Evolutionary conservation across 2,797 vertebrate species (phyloP).

Genomic region (Ctenosaura bakeri): DNA sequence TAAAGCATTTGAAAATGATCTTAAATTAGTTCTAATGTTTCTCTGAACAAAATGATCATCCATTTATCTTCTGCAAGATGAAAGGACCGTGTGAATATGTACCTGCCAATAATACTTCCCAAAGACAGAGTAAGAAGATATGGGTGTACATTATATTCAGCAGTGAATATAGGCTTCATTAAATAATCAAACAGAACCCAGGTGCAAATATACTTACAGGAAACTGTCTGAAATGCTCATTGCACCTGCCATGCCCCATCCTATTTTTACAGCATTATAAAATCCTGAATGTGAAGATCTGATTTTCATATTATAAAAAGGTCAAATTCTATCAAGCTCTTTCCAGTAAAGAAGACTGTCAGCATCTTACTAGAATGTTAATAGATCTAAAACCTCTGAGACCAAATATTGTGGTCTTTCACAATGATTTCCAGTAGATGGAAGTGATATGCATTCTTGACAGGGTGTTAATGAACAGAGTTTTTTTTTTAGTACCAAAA

Average conservation of each 20-base stretch:
- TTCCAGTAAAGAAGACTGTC: constrained; percentile 66
- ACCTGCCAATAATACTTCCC: neutral
- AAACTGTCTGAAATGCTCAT: constrained; percentile 56
- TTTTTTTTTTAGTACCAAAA: constrained; percentile 58
- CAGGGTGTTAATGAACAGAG: constrained; percentile 62
- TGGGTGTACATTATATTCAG: neutral
- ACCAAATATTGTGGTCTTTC: constrained; percentile 69
- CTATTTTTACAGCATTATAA: constrained; percentile 41
- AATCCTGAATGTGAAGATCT: constrained; percentile 68
- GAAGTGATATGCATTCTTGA: constrained; percentile 48
- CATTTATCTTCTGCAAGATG: constrained; percentile 46
- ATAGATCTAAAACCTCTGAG: constrained; percentile 72
- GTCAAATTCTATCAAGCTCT: constrained; percentile 76
- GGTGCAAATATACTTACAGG: constrained; percentile 59
- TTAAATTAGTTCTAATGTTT: constrained; percentile 22
- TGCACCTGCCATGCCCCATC: neutral
- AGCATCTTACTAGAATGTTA: constrained; percentile 71
- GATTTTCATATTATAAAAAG: constrained; percentile 75
- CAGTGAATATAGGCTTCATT: constrained; percentile 64
- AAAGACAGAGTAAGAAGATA: neutral
- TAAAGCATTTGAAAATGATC: constrained; percentile 9
- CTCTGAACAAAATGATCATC: constrained; percentile 48
- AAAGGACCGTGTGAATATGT: constrained; percentile 22
- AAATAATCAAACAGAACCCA: constrained; percentile 57
- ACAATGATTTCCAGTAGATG: constrained; percentile 69